Base-by-base conservation (phyloP, 2,797 vertebrate species). In the Malurus leucopterus region DNA sequence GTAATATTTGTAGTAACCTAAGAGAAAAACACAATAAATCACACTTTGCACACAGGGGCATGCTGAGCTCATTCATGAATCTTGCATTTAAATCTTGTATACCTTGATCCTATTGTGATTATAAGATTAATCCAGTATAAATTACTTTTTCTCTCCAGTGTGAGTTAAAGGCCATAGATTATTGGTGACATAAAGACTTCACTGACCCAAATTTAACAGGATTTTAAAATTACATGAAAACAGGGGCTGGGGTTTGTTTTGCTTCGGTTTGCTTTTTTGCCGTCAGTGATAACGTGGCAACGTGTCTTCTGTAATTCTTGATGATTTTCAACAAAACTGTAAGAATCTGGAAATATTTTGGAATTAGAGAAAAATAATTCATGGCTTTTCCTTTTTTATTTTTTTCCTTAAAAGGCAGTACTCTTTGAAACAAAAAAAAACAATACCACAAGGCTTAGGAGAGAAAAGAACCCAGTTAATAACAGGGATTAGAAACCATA, bases 1-100 rank as follows among this genome's bases (percentile, higher is more conserved):
- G 98, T 96, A 95, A 99, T 98, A 22, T 98, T 97, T 55, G 99
- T 97, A 63, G 98, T 98, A 76, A 99, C 98, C 99, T 99, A 89
- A 79, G 1, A 49, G 26, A 55, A 67, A 84, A 64, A 47, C 49
- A 76, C 58, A 78, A 26, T 20, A 55, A 50, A 76, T 78, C 51
- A 86, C 47, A 76, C 29, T 79, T 82, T n/a, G 61, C 53, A 65
- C 22, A 38, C 27, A 78, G 50, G 24, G 46, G 75, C 32, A 58
- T 22, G 16, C 44, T 1, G 3, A 67, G 26, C 59, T 70, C 46
- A 65, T 53, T 73, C 43, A 36, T 30, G 22, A 44, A 65, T 46
- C 12, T 23, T 46, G 44, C 44, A 5, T 46, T 85, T 32, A 69
- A 50, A 20, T 43, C 53, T 53, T 34, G 4, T 10, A 12, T 21